Evolutionary conservation across 2,113 vertebrate species (phyloP).

Genomic region (Myotis yumanensis): DNA sequence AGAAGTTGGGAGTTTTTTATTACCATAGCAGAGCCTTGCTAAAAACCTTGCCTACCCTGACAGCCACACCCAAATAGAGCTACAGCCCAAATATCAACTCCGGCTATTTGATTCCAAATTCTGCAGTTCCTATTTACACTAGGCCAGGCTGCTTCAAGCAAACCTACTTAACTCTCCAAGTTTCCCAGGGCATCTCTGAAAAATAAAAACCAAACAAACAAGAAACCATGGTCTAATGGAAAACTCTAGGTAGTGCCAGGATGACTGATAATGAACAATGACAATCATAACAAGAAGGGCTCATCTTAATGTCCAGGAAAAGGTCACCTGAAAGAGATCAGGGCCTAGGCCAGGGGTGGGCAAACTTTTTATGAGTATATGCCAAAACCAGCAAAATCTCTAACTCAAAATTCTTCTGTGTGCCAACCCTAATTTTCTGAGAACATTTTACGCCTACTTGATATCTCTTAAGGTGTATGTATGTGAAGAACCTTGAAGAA

Average conservation of each 20-base stretch:
- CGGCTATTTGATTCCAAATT: background rate
- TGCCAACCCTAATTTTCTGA: too few relatives aligned
- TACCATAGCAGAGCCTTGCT: background rate
- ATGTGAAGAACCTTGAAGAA: too few relatives aligned
- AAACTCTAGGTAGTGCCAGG: background rate
- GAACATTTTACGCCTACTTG: too few relatives aligned
- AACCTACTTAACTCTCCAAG: background rate
- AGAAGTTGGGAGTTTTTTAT: background rate
- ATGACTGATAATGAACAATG: background rate
- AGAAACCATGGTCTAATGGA: background rate
- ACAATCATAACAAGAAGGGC: background rate
- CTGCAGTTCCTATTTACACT: background rate
- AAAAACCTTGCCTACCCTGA: background rate
- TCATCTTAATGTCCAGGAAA: background rate
- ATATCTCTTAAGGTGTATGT: too few relatives aligned
- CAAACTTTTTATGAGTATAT: too few relatives aligned
- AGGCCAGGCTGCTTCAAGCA: background rate
- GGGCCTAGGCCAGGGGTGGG: background rate
- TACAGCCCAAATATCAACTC: background rate
- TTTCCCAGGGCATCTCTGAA: background rate
- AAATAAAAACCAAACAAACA: conserved; percentile 3
- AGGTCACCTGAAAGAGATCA: background rate
- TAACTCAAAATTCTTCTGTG: too few relatives aligned
- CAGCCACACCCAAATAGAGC: background rate
- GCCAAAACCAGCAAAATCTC: too few relatives aligned